Percentiles rank a stretch among this genome's conserved stretches.
Conservation (phyloP, 2,888 invertebrate genomes). For the Timema podura region DNA sequence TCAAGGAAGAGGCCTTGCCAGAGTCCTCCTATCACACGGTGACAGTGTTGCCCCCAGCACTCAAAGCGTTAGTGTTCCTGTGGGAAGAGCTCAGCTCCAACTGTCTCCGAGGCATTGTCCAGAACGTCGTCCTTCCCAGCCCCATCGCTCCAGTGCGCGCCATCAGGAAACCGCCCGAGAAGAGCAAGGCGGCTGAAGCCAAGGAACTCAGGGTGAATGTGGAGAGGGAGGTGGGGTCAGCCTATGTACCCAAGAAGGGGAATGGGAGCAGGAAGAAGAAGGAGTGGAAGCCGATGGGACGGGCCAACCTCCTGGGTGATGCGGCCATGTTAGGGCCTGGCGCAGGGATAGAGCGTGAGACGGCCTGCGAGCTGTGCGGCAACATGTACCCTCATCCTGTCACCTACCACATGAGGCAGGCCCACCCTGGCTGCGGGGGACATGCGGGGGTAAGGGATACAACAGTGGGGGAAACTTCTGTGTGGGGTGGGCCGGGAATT, state of each 20-base stretch:
- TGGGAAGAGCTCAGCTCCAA: slow-evolving; percentile 82
- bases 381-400: slow-evolving; percentile 72
- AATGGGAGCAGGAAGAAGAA: slow-evolving; percentile 53
- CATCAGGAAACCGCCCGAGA: slow-evolving; percentile 32
- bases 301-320: slow-evolving; percentile 27
- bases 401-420: slow-evolving; percentile 85
- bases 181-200: slow-evolving; percentile 36
- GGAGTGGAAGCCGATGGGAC: slow-evolving; percentile 44
- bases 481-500: slow-evolving; percentile 83
- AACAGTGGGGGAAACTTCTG: slow-evolving; percentile 86
- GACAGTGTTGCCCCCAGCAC: slow-evolving; percentile 77
- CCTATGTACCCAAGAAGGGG: slow-evolving; percentile 46
- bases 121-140: slow-evolving; percentile 48
- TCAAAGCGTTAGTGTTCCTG: slow-evolving; percentile 76
- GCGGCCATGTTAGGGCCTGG: slow-evolving; percentile 34
- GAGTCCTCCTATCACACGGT: slow-evolving; percentile 54
- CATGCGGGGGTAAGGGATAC: slow-evolving; percentile 81
- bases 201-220: slow-evolving; percentile 30
- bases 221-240: slow-evolving; percentile 41
- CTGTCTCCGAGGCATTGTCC: slow-evolving; percentile 62
- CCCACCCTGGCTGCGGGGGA: slow-evolving; percentile 88
- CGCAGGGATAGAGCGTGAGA: slow-evolving; percentile 41
- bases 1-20: slow-evolving; percentile 45
- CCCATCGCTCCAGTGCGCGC: slow-evolving; percentile 18
- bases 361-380: slow-evolving; percentile 83